Conservation (phyloP, 2,797 vertebrate genomes). For the Esox lucius region DNA sequence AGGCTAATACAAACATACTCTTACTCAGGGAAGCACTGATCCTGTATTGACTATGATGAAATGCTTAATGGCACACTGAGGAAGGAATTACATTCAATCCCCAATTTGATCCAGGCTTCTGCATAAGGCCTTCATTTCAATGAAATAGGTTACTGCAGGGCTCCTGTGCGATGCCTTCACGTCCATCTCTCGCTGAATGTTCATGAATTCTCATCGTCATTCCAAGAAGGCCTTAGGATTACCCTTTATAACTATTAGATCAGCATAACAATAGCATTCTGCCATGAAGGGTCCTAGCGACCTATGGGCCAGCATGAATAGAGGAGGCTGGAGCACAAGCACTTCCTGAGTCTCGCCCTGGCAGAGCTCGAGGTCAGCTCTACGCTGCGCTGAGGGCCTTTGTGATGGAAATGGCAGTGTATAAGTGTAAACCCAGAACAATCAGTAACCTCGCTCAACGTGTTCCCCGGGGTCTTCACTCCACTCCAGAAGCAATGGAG, state of each 20-base stretch:
- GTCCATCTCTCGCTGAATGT: conserved; percentile 20
- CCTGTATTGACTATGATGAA: not conserved
- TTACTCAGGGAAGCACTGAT: not conserved
- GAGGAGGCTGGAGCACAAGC: conserved; percentile 55
- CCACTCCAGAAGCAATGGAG: conserved; percentile 38
- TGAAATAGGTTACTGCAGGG: not conserved
- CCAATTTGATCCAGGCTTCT: not conserved
- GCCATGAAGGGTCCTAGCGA: conserved; percentile 38
- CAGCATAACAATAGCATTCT: conserved; percentile 70
- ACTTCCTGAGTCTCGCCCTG: conserved; percentile 68
- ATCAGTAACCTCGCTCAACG: conserved; percentile 57
- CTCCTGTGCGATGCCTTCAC: conserved; percentile 36
- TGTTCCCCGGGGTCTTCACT: conserved; percentile 38
- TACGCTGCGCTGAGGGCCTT: conserved; percentile 63
- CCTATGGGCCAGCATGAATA: conserved; percentile 65
- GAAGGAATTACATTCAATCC: not conserved
- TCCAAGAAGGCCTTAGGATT: conserved; percentile 60
- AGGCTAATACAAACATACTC: not conserved
- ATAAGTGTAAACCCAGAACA: conserved; percentile 71
- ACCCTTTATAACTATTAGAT: conserved; percentile 69
- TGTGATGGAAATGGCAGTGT: conserved; percentile 75
- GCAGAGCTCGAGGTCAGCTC: conserved; percentile 72
- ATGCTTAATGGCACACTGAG: not conserved
- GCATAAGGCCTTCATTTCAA: not conserved
- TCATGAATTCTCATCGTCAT: conserved; percentile 37